Evolutionary conservation across 2,797 vertebrate species (phyloP).

Genomic region (Spheniscus humboldti): DNA sequence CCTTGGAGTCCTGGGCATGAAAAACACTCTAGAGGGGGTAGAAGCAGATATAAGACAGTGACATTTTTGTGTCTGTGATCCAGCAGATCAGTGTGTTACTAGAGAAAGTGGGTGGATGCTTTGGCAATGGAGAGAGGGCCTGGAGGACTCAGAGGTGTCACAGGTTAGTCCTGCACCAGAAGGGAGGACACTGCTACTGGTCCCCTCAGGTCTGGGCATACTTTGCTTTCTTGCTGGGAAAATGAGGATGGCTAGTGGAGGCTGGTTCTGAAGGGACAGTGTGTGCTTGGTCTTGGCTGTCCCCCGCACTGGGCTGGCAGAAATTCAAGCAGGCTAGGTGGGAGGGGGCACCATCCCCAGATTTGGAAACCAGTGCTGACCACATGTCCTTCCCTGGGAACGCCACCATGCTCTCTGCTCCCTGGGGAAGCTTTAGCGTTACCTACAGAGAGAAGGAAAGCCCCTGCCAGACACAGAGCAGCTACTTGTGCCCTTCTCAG

Average conservation of each 20-base stretch:
- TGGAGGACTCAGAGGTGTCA: rapidly evolving
- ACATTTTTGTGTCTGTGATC: not conserved
- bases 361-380: not conserved
- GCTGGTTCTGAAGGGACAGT: not conserved
- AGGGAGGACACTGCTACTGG: not conserved
- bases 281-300: not conserved
- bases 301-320: not conserved
- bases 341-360: not conserved
- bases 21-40: not conserved
- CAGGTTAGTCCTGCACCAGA: not conserved
- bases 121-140: not conserved
- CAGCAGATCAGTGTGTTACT: not conserved
- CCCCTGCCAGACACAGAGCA: not conserved
- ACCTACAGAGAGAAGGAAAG: not conserved
- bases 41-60: not conserved
- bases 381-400: not conserved
- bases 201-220: not conserved
- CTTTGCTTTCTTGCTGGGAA: not conserved
- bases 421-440: not conserved
- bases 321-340: not conserved
- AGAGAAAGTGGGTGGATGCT: not conserved
- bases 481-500: not conserved
- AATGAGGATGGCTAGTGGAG: not conserved
- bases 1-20: not conserved
- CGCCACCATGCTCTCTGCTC: not conserved